Evolutionary conservation across 2,797 vertebrate species (phyloP).

Genomic region (Pangasius krempfi): DNA sequence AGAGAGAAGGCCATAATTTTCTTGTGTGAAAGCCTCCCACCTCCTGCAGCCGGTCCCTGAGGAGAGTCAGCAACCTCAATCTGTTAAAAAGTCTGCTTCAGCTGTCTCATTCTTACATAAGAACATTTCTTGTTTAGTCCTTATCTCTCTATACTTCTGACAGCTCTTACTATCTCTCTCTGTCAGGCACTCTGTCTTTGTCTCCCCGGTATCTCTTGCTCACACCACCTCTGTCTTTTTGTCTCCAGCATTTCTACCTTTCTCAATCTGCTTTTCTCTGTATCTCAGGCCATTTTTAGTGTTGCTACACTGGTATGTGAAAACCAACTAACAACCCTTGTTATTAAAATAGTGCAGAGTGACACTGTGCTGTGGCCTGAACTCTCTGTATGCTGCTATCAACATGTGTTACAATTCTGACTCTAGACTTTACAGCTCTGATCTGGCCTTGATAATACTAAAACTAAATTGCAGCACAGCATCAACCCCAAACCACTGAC

Average conservation of each 20-base stretch:
- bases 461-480: background rate
- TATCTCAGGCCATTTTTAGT: background rate
- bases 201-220: slow-evolving; percentile 5
- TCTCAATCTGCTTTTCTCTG: background rate
- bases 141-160: slow-evolving; percentile 3
- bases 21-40: slow-evolving; percentile 65
- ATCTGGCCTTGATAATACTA: background rate
- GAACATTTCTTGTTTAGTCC: slow-evolving; percentile 12
- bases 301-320: background rate
- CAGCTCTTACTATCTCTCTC: slow-evolving; percentile 10
- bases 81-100: slow-evolving; percentile 68
- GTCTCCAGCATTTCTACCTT: background rate
- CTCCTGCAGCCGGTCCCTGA: slow-evolving; percentile 70
- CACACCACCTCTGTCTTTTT: background rate
- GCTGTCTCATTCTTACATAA: slow-evolving; percentile 40
- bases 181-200: background rate
- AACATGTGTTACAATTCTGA: background rate
- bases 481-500: background rate
- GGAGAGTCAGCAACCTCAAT: slow-evolving; percentile 76
- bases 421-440: background rate
- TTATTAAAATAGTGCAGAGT: background rate
- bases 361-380: background rate
- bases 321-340: background rate
- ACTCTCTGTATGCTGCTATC: background rate
- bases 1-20: slow-evolving; percentile 68